phyloP scores from a whole-genome alignment of 2,113 vertebrate species.

The Psettodes erumei region DNA sequence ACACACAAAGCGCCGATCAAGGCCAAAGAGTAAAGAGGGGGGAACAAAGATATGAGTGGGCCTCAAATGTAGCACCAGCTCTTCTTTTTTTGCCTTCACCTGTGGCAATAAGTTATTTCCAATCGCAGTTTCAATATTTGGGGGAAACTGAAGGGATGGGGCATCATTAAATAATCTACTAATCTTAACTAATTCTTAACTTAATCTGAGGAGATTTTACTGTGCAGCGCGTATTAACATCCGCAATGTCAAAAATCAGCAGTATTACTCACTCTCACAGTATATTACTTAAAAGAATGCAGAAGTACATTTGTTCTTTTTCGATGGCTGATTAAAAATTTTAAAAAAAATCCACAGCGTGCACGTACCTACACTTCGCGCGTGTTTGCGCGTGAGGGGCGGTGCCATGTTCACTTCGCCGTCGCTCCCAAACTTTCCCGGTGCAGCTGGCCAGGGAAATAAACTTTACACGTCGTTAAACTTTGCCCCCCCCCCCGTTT shows the following conservation, averaged over 20 bases:
- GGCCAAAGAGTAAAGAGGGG: constrained; percentile 21
- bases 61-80: background rate
- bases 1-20: constrained; percentile 14
- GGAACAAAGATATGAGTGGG: constrained; percentile 17
- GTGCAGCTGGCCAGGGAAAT: constrained; percentile 67
- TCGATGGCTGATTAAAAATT: background rate
- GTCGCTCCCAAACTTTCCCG: constrained; percentile 30
- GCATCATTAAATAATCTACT: too few relatives aligned
- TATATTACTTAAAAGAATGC: too few relatives aligned
- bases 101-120: constrained; percentile 31
- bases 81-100: constrained; percentile 45
- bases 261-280: background rate
- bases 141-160: background rate
- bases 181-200: too few relatives aligned
- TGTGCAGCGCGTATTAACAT: background rate
- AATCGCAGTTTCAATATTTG: background rate
- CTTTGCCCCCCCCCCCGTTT: constrained; percentile 49
- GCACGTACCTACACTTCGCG: too few relatives aligned
- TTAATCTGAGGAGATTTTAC: background rate
- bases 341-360: too few relatives aligned
- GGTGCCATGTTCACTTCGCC: constrained; percentile 33
- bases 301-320: too few relatives aligned
- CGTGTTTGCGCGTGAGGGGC: background rate
- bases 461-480: constrained; percentile 61
- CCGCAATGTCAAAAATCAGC: background rate